Evolutionary conservation across 1,140 invertebrate species (phyloP), one percentile per base, ranked within the genome.

Genomic region (Halyomorpha halys): DNA sequence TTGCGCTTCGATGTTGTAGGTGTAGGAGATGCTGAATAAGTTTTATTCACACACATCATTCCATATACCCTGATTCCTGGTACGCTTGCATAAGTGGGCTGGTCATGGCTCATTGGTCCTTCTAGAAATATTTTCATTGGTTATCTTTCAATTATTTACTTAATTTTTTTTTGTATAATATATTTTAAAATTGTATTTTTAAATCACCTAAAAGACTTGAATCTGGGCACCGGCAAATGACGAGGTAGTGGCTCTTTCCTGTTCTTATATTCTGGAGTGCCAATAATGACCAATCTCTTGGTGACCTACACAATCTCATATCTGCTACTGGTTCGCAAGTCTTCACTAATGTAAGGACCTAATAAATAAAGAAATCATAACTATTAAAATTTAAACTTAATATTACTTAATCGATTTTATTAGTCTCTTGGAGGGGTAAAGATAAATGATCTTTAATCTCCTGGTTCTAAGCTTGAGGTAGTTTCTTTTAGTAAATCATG

Each of bases 221-320:
- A 65, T 89, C 83, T 3, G 90, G 89, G 79, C 92, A 95, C 70
- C 90, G 82, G 73, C 92, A 96, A 67, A 94, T 93, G 59, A 94
- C 91, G 53, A 96, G 78, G 73, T 94, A 96, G 76, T 96, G 91
- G 9, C 91, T 92, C 76, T 95, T 94, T 66, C 92, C 92, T 9
- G 91, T 95, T 70, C 91, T 76, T 60, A 91, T 86, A 72, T 94
- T 94, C 75, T 96, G 92, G 56, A 96, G 76, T 4, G 92, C 92
- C 61, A 96, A 75, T 53, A 95, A 76, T 6, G 91, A 92, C 92
- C 92, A 96, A 72, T 96, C 92, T 67, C 90, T 81, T 0, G 90
- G 89, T 39, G 86, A 81, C 69, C 89, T 80, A 73, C 92, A 96
- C 70, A 91, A 83, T 68, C 91, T 79, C 83, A 96, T 91, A 73